These are phyloP conservation scores for Drosophila affinis DNA, from an alignment of 2,888 invertebrate genomes.

Conservation along the genomic window DNA sequence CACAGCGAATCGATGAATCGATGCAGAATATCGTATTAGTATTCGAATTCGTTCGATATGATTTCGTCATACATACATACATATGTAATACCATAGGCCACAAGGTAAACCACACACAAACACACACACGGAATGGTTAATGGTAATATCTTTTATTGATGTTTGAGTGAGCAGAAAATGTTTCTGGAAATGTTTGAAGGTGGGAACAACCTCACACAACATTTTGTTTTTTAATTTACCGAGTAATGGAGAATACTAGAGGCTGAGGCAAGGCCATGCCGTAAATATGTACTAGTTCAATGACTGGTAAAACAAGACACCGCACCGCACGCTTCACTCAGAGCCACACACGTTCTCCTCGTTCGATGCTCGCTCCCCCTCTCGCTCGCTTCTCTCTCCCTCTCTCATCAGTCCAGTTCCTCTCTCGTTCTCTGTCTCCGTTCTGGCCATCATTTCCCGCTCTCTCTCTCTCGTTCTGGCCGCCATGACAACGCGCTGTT, in stretches of 20 bases:
- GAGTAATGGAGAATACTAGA: conserved; percentile 41
- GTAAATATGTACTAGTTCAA: conserved; percentile 68
- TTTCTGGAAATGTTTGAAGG: conserved; percentile 32
- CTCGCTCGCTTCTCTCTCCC: too few species aligned
- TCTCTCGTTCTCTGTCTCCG: neutral
- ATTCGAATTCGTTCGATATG: neutral
- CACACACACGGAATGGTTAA: neutral
- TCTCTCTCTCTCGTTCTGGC: conserved; percentile 21
- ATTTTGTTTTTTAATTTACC: conserved; percentile 22
- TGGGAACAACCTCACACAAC: neutral
- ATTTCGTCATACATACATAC: conserved; percentile 15
- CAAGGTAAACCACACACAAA: conserved; percentile 16
- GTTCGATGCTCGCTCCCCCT: too few species aligned
- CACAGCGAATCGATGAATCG: conserved; percentile 38
- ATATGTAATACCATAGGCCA: conserved; percentile 21
- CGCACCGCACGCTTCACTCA: conserved; percentile 1
- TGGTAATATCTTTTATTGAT: conserved; percentile 31
- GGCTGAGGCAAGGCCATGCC: conserved; percentile 61
- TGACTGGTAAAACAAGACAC: conserved; percentile 61
- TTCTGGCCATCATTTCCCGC: conserved; percentile 26
- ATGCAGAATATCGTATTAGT: conserved; percentile 33
- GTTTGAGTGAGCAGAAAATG: conserved; percentile 54
- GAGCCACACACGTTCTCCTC: neutral
- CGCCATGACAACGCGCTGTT: conserved; percentile 43
- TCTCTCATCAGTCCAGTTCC: neutral